Evolutionary conservation across 1,140 invertebrate genomes (phyloP).

Genomic region (Ostrea denselamellosa): DNA sequence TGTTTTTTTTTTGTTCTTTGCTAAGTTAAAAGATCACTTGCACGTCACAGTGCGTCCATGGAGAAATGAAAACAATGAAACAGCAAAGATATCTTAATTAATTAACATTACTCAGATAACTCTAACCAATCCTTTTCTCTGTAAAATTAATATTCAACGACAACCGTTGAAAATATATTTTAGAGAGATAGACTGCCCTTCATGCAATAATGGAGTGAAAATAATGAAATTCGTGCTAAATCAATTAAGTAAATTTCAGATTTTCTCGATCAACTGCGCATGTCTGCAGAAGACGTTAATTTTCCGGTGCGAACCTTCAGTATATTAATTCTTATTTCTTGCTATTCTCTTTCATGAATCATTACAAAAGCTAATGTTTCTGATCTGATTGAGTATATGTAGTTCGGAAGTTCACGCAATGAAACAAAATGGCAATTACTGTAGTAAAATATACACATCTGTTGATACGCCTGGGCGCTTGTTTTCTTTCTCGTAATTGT

Average conservation of each 20-base stretch:
- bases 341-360: conserved; percentile 13
- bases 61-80: no score
- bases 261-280: not conserved
- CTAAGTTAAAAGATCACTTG: no score
- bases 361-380: conserved; percentile 24
- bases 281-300: conserved; percentile 1
- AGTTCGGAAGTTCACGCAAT: conserved; percentile 23
- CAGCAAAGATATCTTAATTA: no score
- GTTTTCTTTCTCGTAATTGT: conserved; percentile 31
- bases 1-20: no score
- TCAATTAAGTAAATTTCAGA: not conserved
- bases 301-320: not conserved
- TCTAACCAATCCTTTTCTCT: no score
- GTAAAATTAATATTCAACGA: no score
- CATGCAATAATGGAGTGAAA: no score
- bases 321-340: not conserved
- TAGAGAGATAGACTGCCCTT: no score
- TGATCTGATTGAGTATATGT: not conserved
- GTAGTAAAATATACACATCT: conserved; percentile 24
- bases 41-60: no score
- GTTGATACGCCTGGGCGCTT: not conserved
- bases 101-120: no score
- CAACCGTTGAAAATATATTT: no score
- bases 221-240: no score
- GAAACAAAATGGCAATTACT: conserved; percentile 9